These are phyloP conservation scores for Calidris pugnax DNA, from an alignment of 2,113 vertebrate genomes.

Conservation along the genomic window DNA sequence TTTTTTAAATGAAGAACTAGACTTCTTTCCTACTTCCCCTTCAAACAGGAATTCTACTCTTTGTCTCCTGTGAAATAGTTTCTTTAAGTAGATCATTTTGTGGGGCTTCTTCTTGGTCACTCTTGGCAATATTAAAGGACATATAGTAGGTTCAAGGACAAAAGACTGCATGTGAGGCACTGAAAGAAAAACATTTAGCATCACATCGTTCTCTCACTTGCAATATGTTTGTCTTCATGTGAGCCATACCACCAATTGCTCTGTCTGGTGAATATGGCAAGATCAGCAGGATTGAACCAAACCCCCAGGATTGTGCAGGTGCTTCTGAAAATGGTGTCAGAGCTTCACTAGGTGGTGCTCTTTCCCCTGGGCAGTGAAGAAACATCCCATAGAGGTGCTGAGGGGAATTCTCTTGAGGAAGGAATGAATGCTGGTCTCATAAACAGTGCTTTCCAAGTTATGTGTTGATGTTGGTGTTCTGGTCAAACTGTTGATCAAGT, in stretches of 20 bases:
- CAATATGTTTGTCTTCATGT: background rate
- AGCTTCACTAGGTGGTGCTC: constrained; percentile 29
- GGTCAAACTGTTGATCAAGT: background rate
- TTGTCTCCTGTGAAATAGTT: background rate
- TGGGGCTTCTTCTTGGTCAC: background rate
- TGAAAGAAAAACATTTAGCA: background rate
- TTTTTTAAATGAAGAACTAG: background rate
- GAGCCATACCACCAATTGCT: background rate
- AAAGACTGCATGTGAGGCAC: background rate
- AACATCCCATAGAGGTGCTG: background rate
- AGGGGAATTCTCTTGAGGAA: background rate
- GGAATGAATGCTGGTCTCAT: background rate
- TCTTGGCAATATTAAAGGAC: background rate
- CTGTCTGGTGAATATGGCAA: fast-evolving
- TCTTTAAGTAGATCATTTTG: background rate
- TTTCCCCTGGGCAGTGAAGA: background rate
- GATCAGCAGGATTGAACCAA: fast-evolving
- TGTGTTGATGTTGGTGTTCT: background rate
- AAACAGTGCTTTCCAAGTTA: background rate
- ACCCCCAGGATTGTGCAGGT: background rate
- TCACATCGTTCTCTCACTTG: background rate
- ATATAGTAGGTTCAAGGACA: background rate
- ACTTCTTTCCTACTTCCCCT: background rate
- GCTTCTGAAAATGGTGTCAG: background rate
- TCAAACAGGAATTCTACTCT: background rate